Conservation (phyloP, 2,113 vertebrate genomes). For the Aspiorhynchus laticeps region DNA sequence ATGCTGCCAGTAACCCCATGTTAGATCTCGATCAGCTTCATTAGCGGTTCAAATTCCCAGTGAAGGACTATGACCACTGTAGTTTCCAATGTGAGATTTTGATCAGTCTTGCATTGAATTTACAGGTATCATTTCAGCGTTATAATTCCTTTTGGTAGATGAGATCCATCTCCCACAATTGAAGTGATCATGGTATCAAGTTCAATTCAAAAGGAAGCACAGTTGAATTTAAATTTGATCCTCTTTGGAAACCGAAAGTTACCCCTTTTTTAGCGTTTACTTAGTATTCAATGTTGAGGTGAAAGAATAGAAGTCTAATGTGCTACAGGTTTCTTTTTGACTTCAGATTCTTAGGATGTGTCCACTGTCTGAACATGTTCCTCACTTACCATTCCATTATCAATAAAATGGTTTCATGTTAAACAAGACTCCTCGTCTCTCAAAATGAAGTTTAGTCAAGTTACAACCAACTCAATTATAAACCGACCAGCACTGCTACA, state of each 20-base stretch:
- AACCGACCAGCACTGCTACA: not conserved
- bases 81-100: too few relatives aligned
- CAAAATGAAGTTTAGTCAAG: not conserved
- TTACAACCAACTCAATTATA: too few relatives aligned
- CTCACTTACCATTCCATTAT: slow-evolving; percentile 12
- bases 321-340: not conserved
- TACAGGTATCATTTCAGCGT: not conserved
- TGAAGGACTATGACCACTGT: not conserved
- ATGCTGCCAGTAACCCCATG: not conserved
- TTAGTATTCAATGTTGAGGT: not conserved
- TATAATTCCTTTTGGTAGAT: not conserved
- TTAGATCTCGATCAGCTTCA: not conserved
- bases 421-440: not conserved
- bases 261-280: not conserved
- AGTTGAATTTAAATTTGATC: not conserved
- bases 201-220: not conserved
- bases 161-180: not conserved
- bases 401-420: slow-evolving; percentile 24
- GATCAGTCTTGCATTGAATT: not conserved
- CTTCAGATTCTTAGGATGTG: slow-evolving; percentile 1
- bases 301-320: not conserved
- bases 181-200: not conserved
- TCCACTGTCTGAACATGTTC: slow-evolving; percentile 20
- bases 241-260: not conserved
- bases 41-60: not conserved